Evolutionary conservation across 2,113 vertebrate species (phyloP).

Genomic region (cattle (Bos taurus)): ARS-UCD2.0 NC_037352.1:3529501-3530000

Average conservation of each 20-base stretch:
- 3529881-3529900: background rate
- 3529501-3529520: background rate
- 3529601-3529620: background rate
- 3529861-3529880: background rate
- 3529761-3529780: background rate
- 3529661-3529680: background rate
- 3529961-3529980: background rate
- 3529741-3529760: background rate
- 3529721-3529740: background rate
- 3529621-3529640: background rate
- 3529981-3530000: slow-evolving; percentile 46
- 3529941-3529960: background rate
- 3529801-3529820: background rate
- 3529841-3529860: background rate
- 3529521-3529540: background rate
- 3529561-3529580: background rate
- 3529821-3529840: background rate
- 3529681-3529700: background rate
- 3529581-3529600: background rate
- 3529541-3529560: background rate
- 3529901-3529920: background rate
- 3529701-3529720: background rate
- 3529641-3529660: background rate
- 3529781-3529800: background rate
- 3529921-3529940: background rate